Conservation (phyloP, 2,888 invertebrate species). For the Euspilapteryx auroguttella region DNA sequence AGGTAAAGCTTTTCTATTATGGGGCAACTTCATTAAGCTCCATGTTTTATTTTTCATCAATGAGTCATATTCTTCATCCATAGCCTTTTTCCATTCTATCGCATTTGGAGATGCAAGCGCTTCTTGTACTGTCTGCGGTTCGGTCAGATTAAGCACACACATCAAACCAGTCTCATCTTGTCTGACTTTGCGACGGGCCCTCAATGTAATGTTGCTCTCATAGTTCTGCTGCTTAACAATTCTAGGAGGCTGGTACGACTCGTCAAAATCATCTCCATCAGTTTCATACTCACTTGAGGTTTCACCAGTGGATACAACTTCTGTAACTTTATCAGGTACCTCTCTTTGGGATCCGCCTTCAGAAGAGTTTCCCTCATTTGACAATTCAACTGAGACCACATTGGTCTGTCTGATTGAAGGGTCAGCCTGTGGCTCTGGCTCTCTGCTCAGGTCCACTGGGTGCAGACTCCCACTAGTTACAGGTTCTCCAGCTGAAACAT, state of each 20-base stretch:
- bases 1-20: conserved; percentile 5
- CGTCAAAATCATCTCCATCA: not conserved
- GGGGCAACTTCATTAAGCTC: conserved; percentile 5
- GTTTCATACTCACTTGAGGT: conserved; percentile 1
- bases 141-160: conserved; percentile 1
- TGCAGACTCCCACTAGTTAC: no score
- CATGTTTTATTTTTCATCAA: conserved; percentile 9
- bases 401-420: no score
- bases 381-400: no score
- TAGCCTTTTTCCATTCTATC: conserved; percentile 8
- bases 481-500: no score
- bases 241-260: not conserved
- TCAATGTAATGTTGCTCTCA: not conserved
- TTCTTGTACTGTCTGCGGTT: conserved; percentile 9
- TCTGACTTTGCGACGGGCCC: not conserved
- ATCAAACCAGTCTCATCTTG: not conserved
- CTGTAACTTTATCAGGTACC: no score
- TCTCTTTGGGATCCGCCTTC: no score
- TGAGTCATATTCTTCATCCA: no score
- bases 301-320: no score
- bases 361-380: no score
- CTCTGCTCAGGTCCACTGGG: no score
- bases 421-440: not conserved
- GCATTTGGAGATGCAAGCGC: conserved; percentile 8
- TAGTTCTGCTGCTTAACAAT: not conserved